Conservation (phyloP, 2,113 vertebrate genomes). For the Gambusia affinis region DNA sequence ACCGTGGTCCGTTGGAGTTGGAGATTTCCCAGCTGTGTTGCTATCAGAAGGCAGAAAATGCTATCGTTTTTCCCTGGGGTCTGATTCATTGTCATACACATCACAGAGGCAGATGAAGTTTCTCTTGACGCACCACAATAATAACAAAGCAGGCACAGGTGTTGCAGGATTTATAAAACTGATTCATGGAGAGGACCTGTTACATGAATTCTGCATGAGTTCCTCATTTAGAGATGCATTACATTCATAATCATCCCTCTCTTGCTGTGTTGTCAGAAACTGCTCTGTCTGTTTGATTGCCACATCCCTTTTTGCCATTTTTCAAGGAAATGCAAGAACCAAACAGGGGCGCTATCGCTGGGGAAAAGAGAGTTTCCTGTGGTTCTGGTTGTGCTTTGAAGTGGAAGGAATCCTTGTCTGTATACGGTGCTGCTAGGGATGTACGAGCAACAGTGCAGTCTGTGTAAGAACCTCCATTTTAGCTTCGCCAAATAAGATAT, state of each 20-base stretch:
- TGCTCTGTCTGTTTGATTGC: slow-evolving; percentile 38
- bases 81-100: slow-evolving; percentile 35
- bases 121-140: slow-evolving; percentile 38
- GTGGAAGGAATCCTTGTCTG: slow-evolving; percentile 58
- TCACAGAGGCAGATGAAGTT: slow-evolving; percentile 17
- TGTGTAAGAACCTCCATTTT: slow-evolving; percentile 34
- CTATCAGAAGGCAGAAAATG: slow-evolving; percentile 14
- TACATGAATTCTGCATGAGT: slow-evolving; percentile 31
- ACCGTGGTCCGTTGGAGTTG: slow-evolving; percentile 26
- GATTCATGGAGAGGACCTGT: slow-evolving; percentile 15
- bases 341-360: slow-evolving; percentile 38
- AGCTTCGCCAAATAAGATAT: slow-evolving; percentile 58
- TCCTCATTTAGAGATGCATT: slow-evolving; percentile 39
- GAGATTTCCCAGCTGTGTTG: background rate
- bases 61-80: slow-evolving; percentile 4
- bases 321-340: slow-evolving; percentile 35
- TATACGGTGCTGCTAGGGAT: slow-evolving; percentile 38
- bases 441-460: slow-evolving; percentile 19
- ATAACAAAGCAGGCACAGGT: slow-evolving; percentile 15
- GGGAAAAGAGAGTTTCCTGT: slow-evolving; percentile 40
- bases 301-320: slow-evolving; percentile 29
- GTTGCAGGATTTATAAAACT: slow-evolving; percentile 4
- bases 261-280: slow-evolving; percentile 30
- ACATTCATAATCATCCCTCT: slow-evolving; percentile 36
- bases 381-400: slow-evolving; percentile 64